phyloP scores from a whole-genome alignment of 2,113 vertebrate species.

The Mesembrinibis cayennensis region DNA sequence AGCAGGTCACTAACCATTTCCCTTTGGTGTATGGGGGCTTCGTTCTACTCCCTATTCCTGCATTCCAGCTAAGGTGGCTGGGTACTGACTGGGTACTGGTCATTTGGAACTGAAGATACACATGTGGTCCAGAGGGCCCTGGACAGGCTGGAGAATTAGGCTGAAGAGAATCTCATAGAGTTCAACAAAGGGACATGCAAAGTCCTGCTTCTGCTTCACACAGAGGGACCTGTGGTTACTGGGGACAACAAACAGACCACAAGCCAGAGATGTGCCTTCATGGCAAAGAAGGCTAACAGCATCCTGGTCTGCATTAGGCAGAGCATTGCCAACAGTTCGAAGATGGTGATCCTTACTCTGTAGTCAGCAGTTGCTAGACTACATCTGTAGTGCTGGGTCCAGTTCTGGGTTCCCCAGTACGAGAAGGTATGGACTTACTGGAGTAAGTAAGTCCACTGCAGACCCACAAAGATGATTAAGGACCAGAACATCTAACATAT shows the following conservation, averaged over 20 bases:
- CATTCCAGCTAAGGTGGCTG: no score
- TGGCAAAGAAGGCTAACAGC: neutral
- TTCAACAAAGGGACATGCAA: neutral
- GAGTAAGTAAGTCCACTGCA: neutral
- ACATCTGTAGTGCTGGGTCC: neutral
- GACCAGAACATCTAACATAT: neutral
- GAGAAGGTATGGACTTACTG: neutral
- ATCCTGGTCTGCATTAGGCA: neutral
- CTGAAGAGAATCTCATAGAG: neutral
- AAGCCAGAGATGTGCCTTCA: neutral
- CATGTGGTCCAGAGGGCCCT: neutral
- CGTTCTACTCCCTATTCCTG: no score
- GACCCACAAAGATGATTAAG: neutral
- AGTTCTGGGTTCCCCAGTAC: neutral
- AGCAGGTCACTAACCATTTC: no score
- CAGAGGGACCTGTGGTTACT: neutral
- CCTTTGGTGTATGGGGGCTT: no score
- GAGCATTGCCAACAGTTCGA: neutral
- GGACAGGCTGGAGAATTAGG: neutral
- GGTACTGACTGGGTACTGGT: neutral
- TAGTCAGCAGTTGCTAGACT: neutral
- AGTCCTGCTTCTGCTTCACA: neutral
- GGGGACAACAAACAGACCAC: no score
- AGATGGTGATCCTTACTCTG: neutral
- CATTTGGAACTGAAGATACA: neutral